Base-by-base conservation (phyloP, 2,888 invertebrate species). In the Drosophila pseudotakahashii region DNA sequence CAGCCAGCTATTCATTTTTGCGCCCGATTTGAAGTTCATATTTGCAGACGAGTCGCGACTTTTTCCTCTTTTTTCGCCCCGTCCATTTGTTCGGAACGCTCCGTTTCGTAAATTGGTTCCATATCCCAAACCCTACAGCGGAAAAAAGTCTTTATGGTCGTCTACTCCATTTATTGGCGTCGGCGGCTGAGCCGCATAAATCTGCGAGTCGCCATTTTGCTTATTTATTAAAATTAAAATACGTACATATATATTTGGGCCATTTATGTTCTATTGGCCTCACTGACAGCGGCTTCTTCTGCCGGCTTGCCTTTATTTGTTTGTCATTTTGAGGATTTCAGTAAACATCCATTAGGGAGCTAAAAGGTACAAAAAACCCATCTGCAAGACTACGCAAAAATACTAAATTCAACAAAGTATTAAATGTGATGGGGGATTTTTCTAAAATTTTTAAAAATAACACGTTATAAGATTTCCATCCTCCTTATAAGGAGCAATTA, bases 211-310 rank as follows among this genome's bases (percentile, higher is more conserved):
- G 80, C 89, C 88, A 82, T 80, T 86, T 85, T 79, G 74, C 77
- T 89, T 89, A 77, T 90, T 88, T 90, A 90, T 88, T 86, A 86
- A 90, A 88, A 90, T 90, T 88, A 81, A 89, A 88, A 87, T 87
- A 73, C 30, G 30, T 77, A 77, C 78, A 84, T 19, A 13, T 70
- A 84, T 42, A 13, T 72, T 34, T 34, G 23, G 23, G 19, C 60
- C 32, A 11, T 34, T 44, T 64, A 16, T 45, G 16, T 64, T 48
- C 7, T 48, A 30, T 47, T 30, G 30, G 6, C 47, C 14, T 10
- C 0, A 16, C 16, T 48, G 32, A 44, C 45, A 32, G 44, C 32
- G 19, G 19, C 6, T 32, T 32, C 39, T 47, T 66, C 37, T 7
- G 19, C 13, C 1, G 7, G 39, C 26, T 39, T 64, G 39, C 13